Conservation (phyloP, 2,888 invertebrate species). For the Caradrina clavipalpis region DNA sequence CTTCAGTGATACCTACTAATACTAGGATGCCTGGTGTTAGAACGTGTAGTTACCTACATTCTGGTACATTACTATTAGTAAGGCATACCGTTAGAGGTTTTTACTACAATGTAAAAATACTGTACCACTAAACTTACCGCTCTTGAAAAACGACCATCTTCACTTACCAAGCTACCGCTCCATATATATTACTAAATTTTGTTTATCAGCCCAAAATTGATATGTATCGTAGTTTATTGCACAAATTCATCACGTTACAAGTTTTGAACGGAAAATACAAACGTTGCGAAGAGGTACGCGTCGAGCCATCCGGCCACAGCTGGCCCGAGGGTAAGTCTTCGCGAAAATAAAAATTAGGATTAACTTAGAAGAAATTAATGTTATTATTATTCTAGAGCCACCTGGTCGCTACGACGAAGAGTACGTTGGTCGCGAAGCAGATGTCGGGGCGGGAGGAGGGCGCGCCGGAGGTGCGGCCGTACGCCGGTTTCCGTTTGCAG, state of each 20-base stretch:
- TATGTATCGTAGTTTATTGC: slow-evolving; percentile 90
- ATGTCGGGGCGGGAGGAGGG: slow-evolving; percentile 68
- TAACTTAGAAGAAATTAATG: slow-evolving; percentile 66
- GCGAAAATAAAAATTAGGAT: slow-evolving; percentile 70
- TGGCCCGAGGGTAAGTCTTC: slow-evolving; percentile 81
- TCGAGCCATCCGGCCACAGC: slow-evolving; percentile 89
- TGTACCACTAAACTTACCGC: slow-evolving; percentile 82
- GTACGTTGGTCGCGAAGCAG: slow-evolving; percentile 73
- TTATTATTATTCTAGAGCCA: slow-evolving; percentile 77
- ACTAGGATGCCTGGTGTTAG: slow-evolving; percentile 69
- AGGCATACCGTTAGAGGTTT: slow-evolving; percentile 85
- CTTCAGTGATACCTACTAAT: slow-evolving; percentile 75
- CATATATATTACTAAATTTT: slow-evolving; percentile 78
- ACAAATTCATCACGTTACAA: slow-evolving; percentile 85
- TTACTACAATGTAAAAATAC: slow-evolving; percentile 84
- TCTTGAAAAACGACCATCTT: slow-evolving; percentile 75
- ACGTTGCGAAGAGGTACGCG: slow-evolving; percentile 72
- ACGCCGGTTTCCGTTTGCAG: slow-evolving; percentile 93
- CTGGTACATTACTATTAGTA: slow-evolving; percentile 82
- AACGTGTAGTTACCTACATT: slow-evolving; percentile 70
- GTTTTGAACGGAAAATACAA: slow-evolving; percentile 73
- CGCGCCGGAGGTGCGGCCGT: slow-evolving; percentile 80
- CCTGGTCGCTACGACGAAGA: slow-evolving; percentile 76
- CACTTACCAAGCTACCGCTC: slow-evolving; percentile 86
- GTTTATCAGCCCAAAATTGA: slow-evolving; percentile 88